Base-by-base conservation (phyloP, 2,888 invertebrate genomes). In the Stegana nigrithorax region DNA sequence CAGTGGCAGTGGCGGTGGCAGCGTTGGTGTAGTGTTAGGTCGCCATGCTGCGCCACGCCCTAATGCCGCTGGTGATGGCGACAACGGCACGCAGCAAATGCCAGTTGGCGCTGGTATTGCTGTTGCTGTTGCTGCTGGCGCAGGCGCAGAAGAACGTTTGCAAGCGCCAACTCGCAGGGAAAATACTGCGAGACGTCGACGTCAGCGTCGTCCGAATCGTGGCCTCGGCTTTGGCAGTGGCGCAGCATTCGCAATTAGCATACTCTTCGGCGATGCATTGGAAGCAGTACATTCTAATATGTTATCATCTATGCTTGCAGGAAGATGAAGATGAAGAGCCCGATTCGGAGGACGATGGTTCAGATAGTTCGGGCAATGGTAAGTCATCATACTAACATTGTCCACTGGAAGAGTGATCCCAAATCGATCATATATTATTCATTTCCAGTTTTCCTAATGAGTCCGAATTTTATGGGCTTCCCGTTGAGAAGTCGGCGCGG, bases 251-350 rank as follows among this genome's bases (percentile, higher is more conserved):
- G 60, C 66, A 53, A 75, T 71, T 69, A 47, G 55, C 56, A 55
- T 56, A 50, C 62, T 45, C 19, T 10, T 58, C 60, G 47, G 61
- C 29, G 61, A 53, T 62, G 67, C 63, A 62, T 71, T 70, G 55
- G 64, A 67, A 64, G 69, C 67, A 60, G 66, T 70, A 56, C 61
- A 69, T 66, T 69, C 63, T 73, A 82, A 80, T 78, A 70, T 71
- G 62, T 67, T 71, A 36, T 23, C 53, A 70, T 83, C 75, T 80
- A 73, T 78, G 76, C 73, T 84, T 85, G 71, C 83, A 87, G 81
- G 89, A 91, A 73, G 91, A 91, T 71, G 90, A 90, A 69, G 91
- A 91, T 59, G 89, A 90, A 83, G 88, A 78, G 87, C 89, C 88
- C 60, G 88, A 66, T 64, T 73, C 79, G 69, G 80, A 81, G 70